Evolutionary conservation across 2,888 invertebrate genomes (phyloP), one percentile per base, ranked within the genome.

Genomic region (Rhopalosiphum nymphaeae): DNA sequence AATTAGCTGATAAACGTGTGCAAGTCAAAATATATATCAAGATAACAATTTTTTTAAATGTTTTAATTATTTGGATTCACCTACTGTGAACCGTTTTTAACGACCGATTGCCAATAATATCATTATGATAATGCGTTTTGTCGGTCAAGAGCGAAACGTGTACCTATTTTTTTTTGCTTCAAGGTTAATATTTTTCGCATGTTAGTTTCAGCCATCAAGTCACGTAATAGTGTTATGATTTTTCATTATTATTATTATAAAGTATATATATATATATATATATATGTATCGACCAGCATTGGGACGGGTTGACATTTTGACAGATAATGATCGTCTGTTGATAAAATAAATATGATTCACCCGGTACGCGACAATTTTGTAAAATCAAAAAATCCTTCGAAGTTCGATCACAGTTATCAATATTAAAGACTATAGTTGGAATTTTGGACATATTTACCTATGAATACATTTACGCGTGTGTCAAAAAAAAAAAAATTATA

Each of bases 101-200:
- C n/a, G 16, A 36, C 3, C 7, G 49, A 49, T 87, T 46, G 57
- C 46, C 36, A 61, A 86, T 57, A 57, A 44, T 56, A 91, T 91
- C 36, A 36, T 85, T 91, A 91, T 85, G 53, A 84, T 56, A 85
- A 91, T 85, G 91, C 85, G n/a, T 89, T 93, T 93, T 93, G 93
- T 89, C 89, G 93, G 93, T 93, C 93, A 93, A 93, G 89, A 93
- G 84, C 93, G 89, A 93, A 46, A 93, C 93, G 84, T 56, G 84
- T 57, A 11, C 36, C n/a, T 61, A 87, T 61, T 53, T 78, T 92
- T 85, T 78, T 21, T 88, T 78, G 29, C 53, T 42, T 26, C 93
- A 93, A 93, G 93, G 93, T 93, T 57, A 56, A 89, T 49, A 53
- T 89, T 93, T 93, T 93, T 89, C 93, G 67, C 93, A n/a, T 89